Base-by-base conservation (phyloP, 2,888 invertebrate genomes). In the Sceliomorpha sp. region DNA sequence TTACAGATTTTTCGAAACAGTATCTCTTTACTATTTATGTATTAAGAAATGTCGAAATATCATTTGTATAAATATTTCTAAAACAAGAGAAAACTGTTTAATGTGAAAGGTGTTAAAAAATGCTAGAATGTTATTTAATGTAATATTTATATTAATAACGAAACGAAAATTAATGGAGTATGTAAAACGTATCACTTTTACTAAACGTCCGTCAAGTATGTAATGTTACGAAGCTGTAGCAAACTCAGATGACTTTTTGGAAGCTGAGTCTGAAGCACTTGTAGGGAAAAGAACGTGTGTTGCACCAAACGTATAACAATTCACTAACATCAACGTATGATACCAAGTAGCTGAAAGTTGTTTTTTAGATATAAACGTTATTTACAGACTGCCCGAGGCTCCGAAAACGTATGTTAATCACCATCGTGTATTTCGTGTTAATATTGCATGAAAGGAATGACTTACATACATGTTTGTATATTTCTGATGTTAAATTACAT, bases 341-440 rank as follows among this genome's bases (percentile, higher is more conserved):
- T n/a, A 44, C 44, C 42, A 24, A 59, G 70, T 72, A 77, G 74
- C 72, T 69, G 77, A 66, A 55, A 66, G 68, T 70, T 50, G 75
- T 81, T 71, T 72, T 71, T 72, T 76, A 83, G 78, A 56, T 62
- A 76, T 68, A 79, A 78, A 73, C 62, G 64, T 83, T 86, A 77
- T 85, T 86, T 87, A 76, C 87, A 88, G 87, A 77, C 82, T 85
- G 84, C 87, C 81, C 85, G 87, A 85, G 87, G 87, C 83, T 86
- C 87, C 76, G 87, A 87, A 82, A 87, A 83, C 87, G 87, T 88
- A 88, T 77, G 88, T 88, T 76, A 75, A 79, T 71, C 72, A 72
- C 55, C 67, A 68, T 72, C 68, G 72, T 74, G 70, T 71, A 72
- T 73, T 64, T 67, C 59, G 48, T 56, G 58, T 50, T 24, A 39